Percentiles rank a stretch among this genome's conserved stretches.
These are phyloP conservation scores for Trichopria drosophilae DNA, from an alignment of 2,888 invertebrate species.

Conservation along the genomic window DNA sequence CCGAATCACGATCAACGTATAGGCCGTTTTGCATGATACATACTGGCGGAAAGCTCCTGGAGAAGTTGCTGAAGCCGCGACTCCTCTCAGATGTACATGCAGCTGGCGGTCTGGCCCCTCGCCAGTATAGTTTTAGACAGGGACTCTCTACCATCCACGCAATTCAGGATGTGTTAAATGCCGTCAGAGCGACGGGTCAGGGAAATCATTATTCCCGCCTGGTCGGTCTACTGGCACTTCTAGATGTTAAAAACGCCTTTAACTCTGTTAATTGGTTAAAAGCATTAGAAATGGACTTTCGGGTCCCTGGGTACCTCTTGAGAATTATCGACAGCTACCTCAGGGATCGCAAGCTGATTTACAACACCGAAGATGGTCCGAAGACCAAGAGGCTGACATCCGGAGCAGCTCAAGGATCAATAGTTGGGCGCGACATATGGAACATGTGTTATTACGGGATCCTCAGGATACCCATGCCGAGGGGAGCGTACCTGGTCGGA, in stretches of 20 bases:
- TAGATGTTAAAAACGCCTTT: conserved; percentile 26
- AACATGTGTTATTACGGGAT: conserved; percentile 7
- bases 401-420: conserved; percentile 15
- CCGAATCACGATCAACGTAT: conserved; percentile 25
- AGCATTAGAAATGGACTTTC: conserved; percentile 30
- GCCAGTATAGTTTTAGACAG: conserved; percentile 26
- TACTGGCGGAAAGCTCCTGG: conserved; percentile 39
- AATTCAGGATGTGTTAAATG: conserved; percentile 17
- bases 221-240: background rate
- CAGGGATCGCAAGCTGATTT: conserved; percentile 21
- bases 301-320: conserved; percentile 30
- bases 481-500: conserved; percentile 23
- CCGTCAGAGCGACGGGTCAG: background rate
- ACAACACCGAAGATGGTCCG: conserved; percentile 16
- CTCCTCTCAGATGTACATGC: conserved; percentile 31
- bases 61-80: conserved; percentile 38
- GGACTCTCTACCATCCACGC: conserved; percentile 33
- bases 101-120: conserved; percentile 11
- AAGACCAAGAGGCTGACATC: conserved; percentile 1
- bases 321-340: conserved; percentile 30
- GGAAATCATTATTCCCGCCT: background rate
- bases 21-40: conserved; percentile 43
- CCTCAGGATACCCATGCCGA: conserved; percentile 24
- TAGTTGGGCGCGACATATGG: conserved; percentile 18
- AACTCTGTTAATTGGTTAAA: conserved; percentile 30